Base-by-base conservation (phyloP, 1,140 invertebrate genomes). In the Heliconius himera region DNA sequence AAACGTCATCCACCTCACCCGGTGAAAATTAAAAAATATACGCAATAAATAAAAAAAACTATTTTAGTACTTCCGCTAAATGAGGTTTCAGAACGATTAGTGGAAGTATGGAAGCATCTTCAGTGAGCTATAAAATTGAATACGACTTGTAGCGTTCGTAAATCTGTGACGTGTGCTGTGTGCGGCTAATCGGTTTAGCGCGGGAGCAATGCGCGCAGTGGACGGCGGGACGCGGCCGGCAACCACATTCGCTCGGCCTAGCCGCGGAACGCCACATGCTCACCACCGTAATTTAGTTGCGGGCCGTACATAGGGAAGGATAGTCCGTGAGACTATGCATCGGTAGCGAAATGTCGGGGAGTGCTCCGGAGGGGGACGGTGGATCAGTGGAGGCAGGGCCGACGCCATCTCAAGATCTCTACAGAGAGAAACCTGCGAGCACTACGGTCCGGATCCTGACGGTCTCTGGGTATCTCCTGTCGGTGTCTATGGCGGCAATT, bases 401-500 rank as follows among this genome's bases (percentile, higher is more conserved):
- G 18, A 73, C 87, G 54, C 77, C 84, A 76, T 95, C 96, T 75
- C 97, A 96, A 85, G 96, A 97, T 74, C 91, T 96, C 49, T 97
- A 97, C 88, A 96, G 97, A 79, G 95, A 96, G 3, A 97, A 97
- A 89, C 96, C 96, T 74, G 96, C 97, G 80, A 97, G 97, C 90
- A 98, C 98, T 93, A 91, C 97, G 80, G 95, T 99, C 33, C 96
- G 98, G 9, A 97, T 99, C 60, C 95, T 99, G 79, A 99, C 98
- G 1, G 99, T 99, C 9, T 95, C 99, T 76, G 98, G 98, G 5
- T 99, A 99, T 94, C 96, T 99, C 54, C 96, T 99, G 81, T 98
- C 98, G 20, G 99, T 99, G 73, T 99, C 98, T 13, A 94, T 99
- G 86, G 98, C 98, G 0, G 99, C 98, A 3, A 98, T 99, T 75